These are phyloP conservation scores for Rhagoletis zephyria DNA, from an alignment of 1,140 invertebrate genomes.

Conservation along the genomic window DNA sequence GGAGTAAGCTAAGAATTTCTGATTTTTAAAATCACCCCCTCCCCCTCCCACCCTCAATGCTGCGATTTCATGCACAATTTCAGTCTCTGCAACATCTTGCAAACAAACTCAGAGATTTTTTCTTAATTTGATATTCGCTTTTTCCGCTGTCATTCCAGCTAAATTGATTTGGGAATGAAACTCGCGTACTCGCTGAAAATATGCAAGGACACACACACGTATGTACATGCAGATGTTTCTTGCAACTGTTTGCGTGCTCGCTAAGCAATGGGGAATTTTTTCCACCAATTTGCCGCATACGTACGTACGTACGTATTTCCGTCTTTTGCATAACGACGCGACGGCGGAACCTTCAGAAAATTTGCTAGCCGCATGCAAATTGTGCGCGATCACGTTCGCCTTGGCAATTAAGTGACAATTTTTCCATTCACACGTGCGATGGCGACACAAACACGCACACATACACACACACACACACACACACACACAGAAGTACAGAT, in stretches of 20 bases:
- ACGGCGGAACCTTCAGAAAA: constrained; percentile 38
- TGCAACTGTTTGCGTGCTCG: background rate
- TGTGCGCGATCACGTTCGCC: constrained; percentile 51
- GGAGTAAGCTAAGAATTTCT: background rate
- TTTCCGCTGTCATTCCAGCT: constrained; percentile 22
- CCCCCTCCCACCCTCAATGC: background rate
- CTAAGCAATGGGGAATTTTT: constrained; percentile 24
- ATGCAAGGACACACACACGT: background rate
- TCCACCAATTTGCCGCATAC: constrained; percentile 25
- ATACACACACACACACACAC: background rate
- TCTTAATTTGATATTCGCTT: constrained; percentile 42
- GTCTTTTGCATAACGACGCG: background rate
- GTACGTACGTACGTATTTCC: background rate
- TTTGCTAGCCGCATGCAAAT: constrained; percentile 36
- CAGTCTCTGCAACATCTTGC: background rate
- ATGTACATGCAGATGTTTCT: background rate
- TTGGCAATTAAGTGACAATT: constrained; percentile 50
- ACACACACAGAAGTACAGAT: background rate
- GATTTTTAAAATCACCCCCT: background rate
- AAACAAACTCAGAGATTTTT: constrained; percentile 20
- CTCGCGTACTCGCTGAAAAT: background rate
- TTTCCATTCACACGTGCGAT: constrained; percentile 49
- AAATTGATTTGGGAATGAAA: constrained; percentile 52
- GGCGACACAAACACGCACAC: background rate
- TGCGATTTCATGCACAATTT: background rate